Conservation (phyloP, 2,888 invertebrate species). For the Diaphora mendica region DNA sequence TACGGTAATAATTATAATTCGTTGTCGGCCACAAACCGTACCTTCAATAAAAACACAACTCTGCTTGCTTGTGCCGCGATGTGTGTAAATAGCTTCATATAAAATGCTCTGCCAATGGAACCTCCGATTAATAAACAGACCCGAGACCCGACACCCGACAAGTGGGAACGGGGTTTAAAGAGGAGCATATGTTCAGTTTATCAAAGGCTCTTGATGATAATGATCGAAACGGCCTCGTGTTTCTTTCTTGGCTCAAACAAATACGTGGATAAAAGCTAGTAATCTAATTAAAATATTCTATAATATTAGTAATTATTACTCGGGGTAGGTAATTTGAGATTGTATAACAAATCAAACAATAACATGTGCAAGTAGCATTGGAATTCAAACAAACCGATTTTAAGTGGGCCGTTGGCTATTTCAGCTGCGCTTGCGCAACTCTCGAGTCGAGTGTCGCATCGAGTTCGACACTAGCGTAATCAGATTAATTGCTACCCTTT, state of each 20-base stretch:
- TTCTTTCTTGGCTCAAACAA: neutral
- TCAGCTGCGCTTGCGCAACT: conserved; percentile 47
- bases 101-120: too few relatives aligned
- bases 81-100: too few relatives aligned
- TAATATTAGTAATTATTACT: conserved; percentile 8
- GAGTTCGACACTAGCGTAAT: conserved; percentile 21
- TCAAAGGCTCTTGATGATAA: too few relatives aligned
- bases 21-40: too few relatives aligned
- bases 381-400: conserved; percentile 59
- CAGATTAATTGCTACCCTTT: neutral
- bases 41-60: too few relatives aligned
- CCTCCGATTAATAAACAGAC: too few relatives aligned
- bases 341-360: conserved; percentile 57
- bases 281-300: neutral
- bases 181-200: too few relatives aligned
- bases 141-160: too few relatives aligned
- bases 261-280: neutral
- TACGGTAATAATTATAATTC: too few relatives aligned
- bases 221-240: too few relatives aligned
- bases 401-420: conserved; percentile 60
- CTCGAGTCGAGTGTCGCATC: conserved; percentile 38
- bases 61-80: too few relatives aligned
- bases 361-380: conserved; percentile 55
- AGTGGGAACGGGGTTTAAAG: too few relatives aligned
- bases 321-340: conserved; percentile 30